These are phyloP conservation scores for Crocidura indochinensis DNA, from an alignment of 2,797 vertebrate species.

Conservation along the genomic window DNA sequence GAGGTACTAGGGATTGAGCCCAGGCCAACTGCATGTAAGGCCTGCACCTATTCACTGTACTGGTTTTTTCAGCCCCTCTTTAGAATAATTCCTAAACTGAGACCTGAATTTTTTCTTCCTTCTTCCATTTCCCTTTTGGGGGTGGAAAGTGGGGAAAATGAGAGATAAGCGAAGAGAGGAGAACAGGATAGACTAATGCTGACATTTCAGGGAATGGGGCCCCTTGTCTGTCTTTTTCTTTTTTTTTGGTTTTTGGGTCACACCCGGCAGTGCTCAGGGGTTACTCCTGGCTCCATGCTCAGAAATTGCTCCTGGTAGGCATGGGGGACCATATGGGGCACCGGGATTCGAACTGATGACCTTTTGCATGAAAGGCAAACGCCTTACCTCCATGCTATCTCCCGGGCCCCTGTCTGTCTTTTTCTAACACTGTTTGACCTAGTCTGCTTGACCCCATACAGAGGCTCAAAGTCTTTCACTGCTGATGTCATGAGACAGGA, in stretches of 20 bases:
- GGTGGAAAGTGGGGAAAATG: neutral
- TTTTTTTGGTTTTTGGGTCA: too few species aligned
- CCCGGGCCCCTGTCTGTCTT: neutral
- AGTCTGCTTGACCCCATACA: neutral
- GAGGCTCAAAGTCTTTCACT: neutral
- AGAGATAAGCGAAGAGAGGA: neutral
- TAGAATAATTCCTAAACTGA: neutral
- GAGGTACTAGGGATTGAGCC: too few species aligned
- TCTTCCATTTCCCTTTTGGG: neutral
- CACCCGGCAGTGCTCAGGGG: too few species aligned
- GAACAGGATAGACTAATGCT: neutral
- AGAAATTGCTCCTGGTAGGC: too few species aligned
- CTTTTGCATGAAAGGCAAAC: too few species aligned
- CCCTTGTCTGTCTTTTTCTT: neutral
- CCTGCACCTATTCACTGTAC: too few species aligned
- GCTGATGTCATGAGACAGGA: neutral
- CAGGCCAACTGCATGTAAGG: too few species aligned
- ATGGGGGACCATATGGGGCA: too few species aligned
- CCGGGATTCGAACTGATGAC: too few species aligned
- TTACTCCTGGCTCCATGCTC: too few species aligned
- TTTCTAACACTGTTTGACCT: neutral
- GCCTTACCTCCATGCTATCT: too few species aligned
- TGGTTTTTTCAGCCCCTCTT: neutral
- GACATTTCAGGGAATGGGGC: neutral
- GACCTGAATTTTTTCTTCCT: slow-evolving; percentile 1